Evolutionary conservation across 2,797 vertebrate species (phyloP).

Genomic region (Fistularia commersonii): DNA sequence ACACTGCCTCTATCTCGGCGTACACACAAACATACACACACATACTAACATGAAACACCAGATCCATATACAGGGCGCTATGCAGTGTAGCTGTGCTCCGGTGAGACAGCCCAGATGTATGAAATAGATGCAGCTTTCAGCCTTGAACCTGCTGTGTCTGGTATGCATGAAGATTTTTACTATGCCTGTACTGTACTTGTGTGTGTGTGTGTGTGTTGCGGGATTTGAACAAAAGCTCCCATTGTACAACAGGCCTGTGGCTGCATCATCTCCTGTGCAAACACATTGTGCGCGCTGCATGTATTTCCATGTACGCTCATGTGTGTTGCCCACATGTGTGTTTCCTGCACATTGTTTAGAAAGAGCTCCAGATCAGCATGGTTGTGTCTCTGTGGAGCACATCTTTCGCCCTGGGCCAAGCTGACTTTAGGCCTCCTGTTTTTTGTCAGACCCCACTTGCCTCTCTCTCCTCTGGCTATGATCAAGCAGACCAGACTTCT

Average conservation of each 20-base stretch:
- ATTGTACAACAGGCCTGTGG: slow-evolving; percentile 30
- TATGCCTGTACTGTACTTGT: not conserved
- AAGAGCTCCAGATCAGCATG: slow-evolving; percentile 23
- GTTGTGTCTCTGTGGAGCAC: slow-evolving; percentile 34
- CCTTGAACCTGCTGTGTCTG: slow-evolving; percentile 26
- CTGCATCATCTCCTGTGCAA: slow-evolving; percentile 52
- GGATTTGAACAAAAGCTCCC: not conserved
- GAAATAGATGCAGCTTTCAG: slow-evolving; percentile 24
- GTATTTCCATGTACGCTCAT: slow-evolving; percentile 38
- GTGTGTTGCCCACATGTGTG: slow-evolving; percentile 31
- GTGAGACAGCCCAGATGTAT: slow-evolving; percentile 25
- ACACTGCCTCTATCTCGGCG: slow-evolving; percentile 6
- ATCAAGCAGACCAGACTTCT: slow-evolving; percentile 26
- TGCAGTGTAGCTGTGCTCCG: slow-evolving; percentile 14
- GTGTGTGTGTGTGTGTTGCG: slow-evolving; percentile 7
- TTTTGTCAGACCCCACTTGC: slow-evolving; percentile 49
- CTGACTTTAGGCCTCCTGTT: slow-evolving; percentile 49
- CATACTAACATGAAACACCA: slow-evolving; percentile 15
- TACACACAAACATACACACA: too few species aligned
- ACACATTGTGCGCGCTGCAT: slow-evolving; percentile 49
- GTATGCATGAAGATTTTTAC: slow-evolving; percentile 16
- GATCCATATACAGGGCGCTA: slow-evolving; percentile 16
- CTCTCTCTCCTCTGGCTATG: slow-evolving; percentile 48
- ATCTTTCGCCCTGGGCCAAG: slow-evolving; percentile 27
- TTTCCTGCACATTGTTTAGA: slow-evolving; percentile 32